Conservation (phyloP, 1,140 invertebrate species). For the Aphis gossypii region DNA sequence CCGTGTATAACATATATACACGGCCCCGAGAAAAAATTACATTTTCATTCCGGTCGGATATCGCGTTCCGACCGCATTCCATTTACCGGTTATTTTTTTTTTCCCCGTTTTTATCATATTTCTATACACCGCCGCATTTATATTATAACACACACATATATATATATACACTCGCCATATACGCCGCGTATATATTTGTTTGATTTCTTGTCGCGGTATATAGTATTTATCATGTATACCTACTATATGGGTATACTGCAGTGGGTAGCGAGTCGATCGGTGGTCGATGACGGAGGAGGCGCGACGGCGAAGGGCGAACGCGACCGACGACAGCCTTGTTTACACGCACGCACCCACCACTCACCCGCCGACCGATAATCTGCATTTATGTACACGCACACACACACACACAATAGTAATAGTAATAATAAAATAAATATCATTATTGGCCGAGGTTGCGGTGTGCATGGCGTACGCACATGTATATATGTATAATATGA, state of each 20-base stretch:
- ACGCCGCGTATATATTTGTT: background rate
- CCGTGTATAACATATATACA: background rate
- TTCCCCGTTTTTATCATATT: background rate
- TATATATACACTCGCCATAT: background rate
- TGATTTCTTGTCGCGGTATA: background rate
- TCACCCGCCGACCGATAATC: background rate
- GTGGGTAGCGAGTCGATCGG: background rate
- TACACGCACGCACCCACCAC: background rate
- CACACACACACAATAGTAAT: slow-evolving; percentile 27
- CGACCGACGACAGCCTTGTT: slow-evolving; percentile 19
- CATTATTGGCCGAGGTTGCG: slow-evolving; percentile 42
- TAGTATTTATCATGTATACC: background rate
- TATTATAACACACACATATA: background rate
- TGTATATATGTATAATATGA: background rate
- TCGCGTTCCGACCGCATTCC: slow-evolving; percentile 50
- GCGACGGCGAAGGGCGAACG: slow-evolving; percentile 32
- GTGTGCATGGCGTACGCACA: background rate
- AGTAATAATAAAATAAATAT: slow-evolving; percentile 51
- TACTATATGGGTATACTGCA: background rate
- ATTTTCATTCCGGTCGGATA: slow-evolving; percentile 53
- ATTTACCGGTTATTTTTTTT: background rate
- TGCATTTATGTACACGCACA: slow-evolving; percentile 35
- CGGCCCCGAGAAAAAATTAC: slow-evolving; percentile 38
- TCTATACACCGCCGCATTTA: background rate
- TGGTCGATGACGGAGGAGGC: background rate